These are phyloP conservation scores for Bubo scandiacus DNA, from an alignment of 2,113 vertebrate species.

Conservation along the genomic window DNA sequence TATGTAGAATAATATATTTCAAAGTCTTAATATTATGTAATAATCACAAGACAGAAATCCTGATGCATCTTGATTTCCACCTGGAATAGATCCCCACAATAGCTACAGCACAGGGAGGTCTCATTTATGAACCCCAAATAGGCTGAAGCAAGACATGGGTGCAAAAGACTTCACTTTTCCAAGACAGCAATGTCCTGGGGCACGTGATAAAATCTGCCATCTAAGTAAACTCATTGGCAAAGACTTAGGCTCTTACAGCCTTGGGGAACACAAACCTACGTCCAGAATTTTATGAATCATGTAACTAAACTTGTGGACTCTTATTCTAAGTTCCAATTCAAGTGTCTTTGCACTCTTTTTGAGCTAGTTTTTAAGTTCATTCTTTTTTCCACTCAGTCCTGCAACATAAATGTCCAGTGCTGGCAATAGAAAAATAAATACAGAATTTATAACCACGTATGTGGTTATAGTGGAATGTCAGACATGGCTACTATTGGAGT, in stretches of 20 bases:
- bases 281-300: background rate
- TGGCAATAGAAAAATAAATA: background rate
- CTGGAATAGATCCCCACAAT: too few species aligned
- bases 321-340: background rate
- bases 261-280: fast-evolving
- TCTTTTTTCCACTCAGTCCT: background rate
- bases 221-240: background rate
- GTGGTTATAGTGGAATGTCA: background rate
- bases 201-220: background rate
- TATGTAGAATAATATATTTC: background rate
- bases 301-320: background rate
- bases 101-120: background rate
- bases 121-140: background rate
- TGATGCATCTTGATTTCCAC: background rate
- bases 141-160: background rate
- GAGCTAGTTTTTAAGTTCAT: background rate
- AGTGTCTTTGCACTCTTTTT: background rate
- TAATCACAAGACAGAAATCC: background rate
- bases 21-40: background rate
- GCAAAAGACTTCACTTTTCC: background rate
- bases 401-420: background rate
- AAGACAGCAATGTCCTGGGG: background rate
- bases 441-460: background rate
- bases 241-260: background rate
- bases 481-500: background rate